A percentile compares a stretch with the other conserved stretches of the same genome.
These are phyloP conservation scores for Hirtodrosophila alboralis DNA, from an alignment of 2,888 invertebrate species.

Conservation along the genomic window DNA sequence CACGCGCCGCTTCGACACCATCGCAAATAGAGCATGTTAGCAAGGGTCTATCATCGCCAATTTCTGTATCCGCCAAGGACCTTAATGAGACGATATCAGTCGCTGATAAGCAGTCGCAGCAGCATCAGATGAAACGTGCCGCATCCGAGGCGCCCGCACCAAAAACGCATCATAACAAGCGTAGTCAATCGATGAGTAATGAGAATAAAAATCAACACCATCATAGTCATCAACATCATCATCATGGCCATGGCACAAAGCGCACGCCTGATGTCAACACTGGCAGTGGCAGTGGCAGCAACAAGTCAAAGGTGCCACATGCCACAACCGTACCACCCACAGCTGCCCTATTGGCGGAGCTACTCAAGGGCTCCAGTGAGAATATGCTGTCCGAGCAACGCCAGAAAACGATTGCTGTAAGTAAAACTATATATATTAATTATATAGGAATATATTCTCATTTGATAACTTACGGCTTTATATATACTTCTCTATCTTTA, in stretches of 20 bases:
- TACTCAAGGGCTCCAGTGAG: constrained; percentile 92
- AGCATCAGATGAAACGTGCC: constrained; percentile 79
- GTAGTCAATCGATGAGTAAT: constrained; percentile 81
- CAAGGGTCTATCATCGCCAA: constrained; percentile 38
- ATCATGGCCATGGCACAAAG: constrained; percentile 67
- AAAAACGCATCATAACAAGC: constrained; percentile 79
- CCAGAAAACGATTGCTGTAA: constrained; percentile 82
- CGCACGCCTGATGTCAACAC: constrained; percentile 72
- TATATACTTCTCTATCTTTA: too few relatives aligned
- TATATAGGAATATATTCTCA: too few relatives aligned
- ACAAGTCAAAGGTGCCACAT: constrained; percentile 49
- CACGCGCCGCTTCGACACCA: constrained; percentile 84
- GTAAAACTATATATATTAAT: constrained; percentile 59
- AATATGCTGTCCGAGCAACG: constrained; percentile 87
- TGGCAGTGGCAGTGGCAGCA: constrained; percentile 23
- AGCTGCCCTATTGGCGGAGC: constrained; percentile 89
- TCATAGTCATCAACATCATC: constrained; percentile 48
- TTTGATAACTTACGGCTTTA: too few relatives aligned
- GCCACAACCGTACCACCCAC: constrained; percentile 83
- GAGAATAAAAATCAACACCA: constrained; percentile 45
- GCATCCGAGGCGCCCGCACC: constrained; percentile 79
- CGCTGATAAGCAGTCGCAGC: constrained; percentile 42
- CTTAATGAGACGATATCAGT: constrained; percentile 46
- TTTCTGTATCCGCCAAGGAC: constrained; percentile 57
- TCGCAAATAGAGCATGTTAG: constrained; percentile 82